Base-by-base conservation (phyloP, 2,888 invertebrate species). In the Agelastica alni region DNA sequence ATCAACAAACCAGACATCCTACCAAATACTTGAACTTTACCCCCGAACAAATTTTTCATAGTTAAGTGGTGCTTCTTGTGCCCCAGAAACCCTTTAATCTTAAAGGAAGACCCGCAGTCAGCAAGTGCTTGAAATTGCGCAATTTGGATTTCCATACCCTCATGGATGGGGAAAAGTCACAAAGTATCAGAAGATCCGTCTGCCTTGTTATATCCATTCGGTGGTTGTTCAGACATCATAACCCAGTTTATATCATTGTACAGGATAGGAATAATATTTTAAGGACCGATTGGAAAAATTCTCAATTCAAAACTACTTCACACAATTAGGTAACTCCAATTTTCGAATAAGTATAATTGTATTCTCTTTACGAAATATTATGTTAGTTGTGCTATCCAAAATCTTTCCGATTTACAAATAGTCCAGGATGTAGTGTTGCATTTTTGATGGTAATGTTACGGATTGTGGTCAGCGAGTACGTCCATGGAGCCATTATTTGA, bases 141-240 rank as follows among this genome's bases (percentile, higher is more conserved):
- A 54, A 53, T 61, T 58, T 53, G 47, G 58, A 59, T 57, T 61
- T 61, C 56, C 61, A 59, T 59, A 56, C 53, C 56, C 52, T 26
- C n/a, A 47, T 41, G 59, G 45, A 49, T 56, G 56, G 51, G 49
- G 57, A 46, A 46, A 55, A 59, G 56, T 54, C 54, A 61, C 58
- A 61, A 60, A 61, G 59, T 58, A 61, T 61, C 57, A 48, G 55
- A 31, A 54, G 57, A 60, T 60, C 56, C 54, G 47, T 49, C 55
- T 42, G 34, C 55, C 54, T 57, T 57, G 61, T 61, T 61, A 61
- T 55, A 57, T 53, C 57, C 61, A 61, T 52, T 61, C 56, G 59
- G 61, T 58, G 59, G 59, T 51, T 44, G 45, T 54, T 57, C 59
- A 59, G 59, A 43, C 57, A 51, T 61, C 59, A 59, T 61, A 59